These are phyloP conservation scores for Ibycter americanus DNA, from an alignment of 2,797 vertebrate species.

Conservation along the genomic window DNA sequence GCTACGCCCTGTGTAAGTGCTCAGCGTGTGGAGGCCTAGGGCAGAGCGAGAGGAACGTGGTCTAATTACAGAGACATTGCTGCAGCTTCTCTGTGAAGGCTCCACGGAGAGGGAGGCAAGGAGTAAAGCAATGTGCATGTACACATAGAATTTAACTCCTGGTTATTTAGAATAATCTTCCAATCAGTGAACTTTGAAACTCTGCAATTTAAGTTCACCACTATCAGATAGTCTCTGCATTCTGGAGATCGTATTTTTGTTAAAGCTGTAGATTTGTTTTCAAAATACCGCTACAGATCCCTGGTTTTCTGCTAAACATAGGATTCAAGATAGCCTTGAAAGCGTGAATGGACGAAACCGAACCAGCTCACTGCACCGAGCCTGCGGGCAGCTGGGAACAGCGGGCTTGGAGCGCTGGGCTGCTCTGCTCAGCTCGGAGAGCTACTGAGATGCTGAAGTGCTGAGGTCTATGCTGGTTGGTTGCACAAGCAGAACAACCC, in stretches of 20 bases:
- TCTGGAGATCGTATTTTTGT: not conserved
- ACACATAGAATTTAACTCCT: not conserved
- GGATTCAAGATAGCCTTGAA: not conserved
- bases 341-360: fast-evolving
- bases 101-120: not conserved
- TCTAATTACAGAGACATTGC: not conserved
- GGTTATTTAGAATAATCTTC: not conserved
- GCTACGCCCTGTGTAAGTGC: not conserved
- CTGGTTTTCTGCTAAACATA: not conserved
- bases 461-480: not conserved
- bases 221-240: not conserved
- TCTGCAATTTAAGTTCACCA: not conserved
- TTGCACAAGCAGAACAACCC: not conserved
- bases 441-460: fast-evolving
- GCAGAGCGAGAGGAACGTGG: not conserved
- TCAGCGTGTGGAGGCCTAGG: not conserved
- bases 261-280: not conserved
- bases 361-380: fast-evolving
- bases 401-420: not conserved
- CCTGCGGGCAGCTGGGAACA: not conserved
- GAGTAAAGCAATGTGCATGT: not conserved
- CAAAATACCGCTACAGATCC: not conserved
- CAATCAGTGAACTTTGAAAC: not conserved
- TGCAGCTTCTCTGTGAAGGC: not conserved
- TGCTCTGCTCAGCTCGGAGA: not conserved